Evolutionary conservation across 1,140 invertebrate genomes (phyloP), one percentile per base, ranked within the genome.

Genomic region (Drosophila gunungcola): DNA sequence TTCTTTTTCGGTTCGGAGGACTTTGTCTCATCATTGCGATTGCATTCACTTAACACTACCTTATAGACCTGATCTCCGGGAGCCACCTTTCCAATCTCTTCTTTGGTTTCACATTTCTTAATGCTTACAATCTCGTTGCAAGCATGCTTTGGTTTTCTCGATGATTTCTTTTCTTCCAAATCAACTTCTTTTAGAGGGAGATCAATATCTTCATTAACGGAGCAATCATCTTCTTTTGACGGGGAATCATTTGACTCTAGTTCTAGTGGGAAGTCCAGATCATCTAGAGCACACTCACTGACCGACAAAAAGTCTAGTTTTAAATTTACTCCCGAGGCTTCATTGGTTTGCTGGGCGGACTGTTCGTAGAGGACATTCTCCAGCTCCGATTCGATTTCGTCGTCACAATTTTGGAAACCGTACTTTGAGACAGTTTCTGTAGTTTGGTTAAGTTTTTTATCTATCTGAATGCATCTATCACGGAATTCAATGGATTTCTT

Each of bases 401-500:
- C 49, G 1, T 68, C 64, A 29, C 11, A 7, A 9, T 12, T 7
- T 58, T 68, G 27, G 21, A 41, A 34, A 16, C 11, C 9, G 6
- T 41, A 10, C 13, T 36, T 12, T 3, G 9, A 5, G 3, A 36
- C 29, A 6, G 29, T 1, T 32, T 36, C 12, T 48, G 16, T 21
- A n/a, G 11, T 25, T 38, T 56, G 64, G 27, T 32, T 42, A 4
- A 79, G 48, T 3, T 34, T 25, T 1, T 41, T 29, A 27, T 83
- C 81, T 2, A 73, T 72, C 10, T 43, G 32, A n/a, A 80, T 57
- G 25, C 81, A 83, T 2, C 51, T 72, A n/a, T 67, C 72, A 3
- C 81, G 72, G 12, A 83, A 83, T 12, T 73, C 65, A 5, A 85
- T 75, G 10, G 80, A 61, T 29, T 34, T 84, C 6, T 58, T 49